phyloP scores from a whole-genome alignment of 2,888 invertebrate species.

The Dermolepida albohirtum region DNA sequence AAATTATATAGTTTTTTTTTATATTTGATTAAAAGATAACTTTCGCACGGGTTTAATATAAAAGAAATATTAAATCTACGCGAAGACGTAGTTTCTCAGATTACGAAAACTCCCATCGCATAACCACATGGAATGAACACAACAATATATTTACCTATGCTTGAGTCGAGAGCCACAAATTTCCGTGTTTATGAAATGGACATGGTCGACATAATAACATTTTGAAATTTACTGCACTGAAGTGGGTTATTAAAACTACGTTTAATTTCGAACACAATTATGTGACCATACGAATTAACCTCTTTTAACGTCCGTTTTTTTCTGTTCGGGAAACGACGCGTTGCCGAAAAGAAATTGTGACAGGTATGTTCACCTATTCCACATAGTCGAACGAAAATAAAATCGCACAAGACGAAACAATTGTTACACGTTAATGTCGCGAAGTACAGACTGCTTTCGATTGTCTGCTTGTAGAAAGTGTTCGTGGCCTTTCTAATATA shows the following conservation, averaged over 20 bases:
- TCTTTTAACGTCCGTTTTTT: too few species aligned
- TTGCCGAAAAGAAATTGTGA: too few species aligned
- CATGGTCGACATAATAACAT: conserved; percentile 23
- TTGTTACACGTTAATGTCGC: conserved; percentile 24
- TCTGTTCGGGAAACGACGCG: too few species aligned
- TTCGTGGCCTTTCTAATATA: conserved; percentile 46
- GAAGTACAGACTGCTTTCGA: conserved; percentile 45
- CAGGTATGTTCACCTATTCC: not conserved
- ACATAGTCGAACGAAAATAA: not conserved
- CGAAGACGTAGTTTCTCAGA: too few species aligned
- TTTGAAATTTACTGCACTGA: conserved; percentile 16
- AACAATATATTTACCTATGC: conserved; percentile 32
- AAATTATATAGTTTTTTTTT: too few species aligned
- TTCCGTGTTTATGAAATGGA: conserved; percentile 34
- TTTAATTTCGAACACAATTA: not conserved
- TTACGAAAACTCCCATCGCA: too few species aligned
- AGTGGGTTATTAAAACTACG: not conserved
- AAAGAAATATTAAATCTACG: too few species aligned
- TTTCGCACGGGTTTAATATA: too few species aligned
- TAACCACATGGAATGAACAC: not conserved
- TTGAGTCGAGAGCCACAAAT: conserved; percentile 28
- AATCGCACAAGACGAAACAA: conserved; percentile 6
- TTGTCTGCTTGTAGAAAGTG: conserved; percentile 47
- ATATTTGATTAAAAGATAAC: too few species aligned
- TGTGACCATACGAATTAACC: too few species aligned